Evolutionary conservation across 1,140 invertebrate species (phyloP), one percentile per base, ranked within the genome.

Genomic region (Hycleus phaleratus): DNA sequence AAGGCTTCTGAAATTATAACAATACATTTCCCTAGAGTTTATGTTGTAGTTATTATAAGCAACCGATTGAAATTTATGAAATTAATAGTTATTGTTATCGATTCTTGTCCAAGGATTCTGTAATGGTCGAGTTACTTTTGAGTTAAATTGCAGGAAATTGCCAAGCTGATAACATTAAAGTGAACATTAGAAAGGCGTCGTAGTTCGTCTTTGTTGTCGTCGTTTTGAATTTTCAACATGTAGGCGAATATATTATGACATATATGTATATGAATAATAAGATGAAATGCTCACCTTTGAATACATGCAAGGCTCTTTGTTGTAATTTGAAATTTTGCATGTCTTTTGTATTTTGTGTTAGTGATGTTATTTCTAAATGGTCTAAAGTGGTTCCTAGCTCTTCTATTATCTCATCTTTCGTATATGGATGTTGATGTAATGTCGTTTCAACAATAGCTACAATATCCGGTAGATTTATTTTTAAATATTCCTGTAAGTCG

Each of bases 281-380:
- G 32, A 32, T 7, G 32, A 32, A 32, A 3, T 24, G 63, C 62
- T 74, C 74, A 85, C 83, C 83, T 75, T 82, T 75, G 70, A 86
- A 93, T 39, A 99, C 96, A 72, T 99, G 97, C 9, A 85, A 73
- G 2, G 91, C 91, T 62, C 97, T 80, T 67, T 96, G 84, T 59
- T 81, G 78, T 4, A 97, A 75, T 72, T 92, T 88, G 73, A 97
- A 95, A 56, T 78, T 76, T 56, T 81, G 72, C 46, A 88, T 76
- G 61, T 85, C 72, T 58, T 75, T 79, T 12, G 88, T 90, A 65
- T 90, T 86, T 50, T 75, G 72, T 50, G 86, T 85, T 10, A 92
- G 76, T 52, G 83, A 88, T 50, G 76, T 71, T 44, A 80, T 66
- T 61, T 83, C 78, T 59, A 97, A 74, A 63, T 85, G 81, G 39